Evolutionary conservation across 2,113 vertebrate species (phyloP).

Genomic region (Limanda limanda): DNA sequence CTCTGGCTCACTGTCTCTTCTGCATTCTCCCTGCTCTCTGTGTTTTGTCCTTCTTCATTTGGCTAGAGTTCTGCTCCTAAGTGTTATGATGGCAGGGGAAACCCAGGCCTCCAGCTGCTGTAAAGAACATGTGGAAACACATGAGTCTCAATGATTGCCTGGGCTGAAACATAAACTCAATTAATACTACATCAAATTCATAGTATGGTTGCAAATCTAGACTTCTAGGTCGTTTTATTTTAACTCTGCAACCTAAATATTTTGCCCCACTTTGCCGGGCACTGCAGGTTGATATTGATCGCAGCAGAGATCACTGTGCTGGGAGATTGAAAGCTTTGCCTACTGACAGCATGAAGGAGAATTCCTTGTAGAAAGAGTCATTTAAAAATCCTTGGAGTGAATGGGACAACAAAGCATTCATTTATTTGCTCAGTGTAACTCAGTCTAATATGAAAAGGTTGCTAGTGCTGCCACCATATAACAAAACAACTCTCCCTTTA

Average conservation of each 20-base stretch:
- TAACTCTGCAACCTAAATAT: not conserved
- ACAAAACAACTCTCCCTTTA: too few relatives aligned
- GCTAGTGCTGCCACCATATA: too few relatives aligned
- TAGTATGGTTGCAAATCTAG: not conserved
- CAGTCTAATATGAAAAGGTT: not conserved
- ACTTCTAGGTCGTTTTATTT: not conserved
- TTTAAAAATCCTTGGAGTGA: not conserved
- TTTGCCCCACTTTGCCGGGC: constrained; percentile 1
- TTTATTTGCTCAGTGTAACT: not conserved
- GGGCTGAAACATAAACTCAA: not conserved
- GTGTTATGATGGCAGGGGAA: too few relatives aligned
- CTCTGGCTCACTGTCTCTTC: too few relatives aligned
- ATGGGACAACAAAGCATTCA: not conserved
- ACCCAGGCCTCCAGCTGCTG: too few relatives aligned
- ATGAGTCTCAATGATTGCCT: not conserved
- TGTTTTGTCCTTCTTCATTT: too few relatives aligned
- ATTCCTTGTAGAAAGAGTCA: constrained; percentile 10
- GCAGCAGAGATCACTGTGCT: constrained; percentile 7
- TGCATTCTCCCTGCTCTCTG: not conserved
- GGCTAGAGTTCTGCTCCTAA: too few relatives aligned
- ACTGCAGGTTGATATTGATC: constrained; percentile 30
- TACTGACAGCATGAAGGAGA: constrained; percentile 9
- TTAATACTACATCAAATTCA: not conserved
- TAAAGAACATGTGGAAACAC: constrained; percentile 1
- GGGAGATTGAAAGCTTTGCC: not conserved